Percentiles rank a stretch among this genome's conserved stretches.
phyloP scores from a whole-genome alignment of 2,797 vertebrate genomes.

The Accipiter badius region DNA sequence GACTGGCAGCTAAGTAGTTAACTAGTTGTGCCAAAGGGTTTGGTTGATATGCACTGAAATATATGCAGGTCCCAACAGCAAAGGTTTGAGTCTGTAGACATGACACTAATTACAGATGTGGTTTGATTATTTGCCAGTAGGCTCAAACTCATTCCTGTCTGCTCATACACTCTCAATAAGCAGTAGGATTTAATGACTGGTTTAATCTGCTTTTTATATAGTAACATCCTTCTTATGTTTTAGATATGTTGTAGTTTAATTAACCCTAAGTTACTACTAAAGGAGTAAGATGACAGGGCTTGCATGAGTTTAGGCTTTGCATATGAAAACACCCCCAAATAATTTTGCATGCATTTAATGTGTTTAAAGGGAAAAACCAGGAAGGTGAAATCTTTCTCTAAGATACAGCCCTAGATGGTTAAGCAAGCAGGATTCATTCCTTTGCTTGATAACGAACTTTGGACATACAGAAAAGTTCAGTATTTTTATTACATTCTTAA shows the following conservation, averaged over 20 bases:
- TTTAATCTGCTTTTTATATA: not conserved
- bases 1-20: constrained; percentile 29
- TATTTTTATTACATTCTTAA: not conserved
- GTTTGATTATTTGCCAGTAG: not conserved
- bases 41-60: not conserved
- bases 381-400: not conserved
- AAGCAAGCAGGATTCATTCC: not conserved
- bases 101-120: not conserved
- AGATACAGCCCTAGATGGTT: not conserved
- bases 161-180: not conserved
- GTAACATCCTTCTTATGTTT: not conserved
- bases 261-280: not conserved
- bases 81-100: not conserved
- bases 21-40: not conserved
- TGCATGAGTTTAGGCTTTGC: not conserved
- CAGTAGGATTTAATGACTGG: not conserved
- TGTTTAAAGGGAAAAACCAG: not conserved
- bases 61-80: not conserved
- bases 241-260: not conserved
- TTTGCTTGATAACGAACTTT: not conserved
- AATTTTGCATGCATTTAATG: not conserved
- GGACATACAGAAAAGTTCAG: not conserved
- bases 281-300: not conserved
- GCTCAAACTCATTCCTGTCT: not conserved
- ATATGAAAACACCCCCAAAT: not conserved